Evolutionary conservation across 1,140 invertebrate species (phyloP), one percentile per base, ranked within the genome.

Genomic region (Apocrypta bakeri): DNA sequence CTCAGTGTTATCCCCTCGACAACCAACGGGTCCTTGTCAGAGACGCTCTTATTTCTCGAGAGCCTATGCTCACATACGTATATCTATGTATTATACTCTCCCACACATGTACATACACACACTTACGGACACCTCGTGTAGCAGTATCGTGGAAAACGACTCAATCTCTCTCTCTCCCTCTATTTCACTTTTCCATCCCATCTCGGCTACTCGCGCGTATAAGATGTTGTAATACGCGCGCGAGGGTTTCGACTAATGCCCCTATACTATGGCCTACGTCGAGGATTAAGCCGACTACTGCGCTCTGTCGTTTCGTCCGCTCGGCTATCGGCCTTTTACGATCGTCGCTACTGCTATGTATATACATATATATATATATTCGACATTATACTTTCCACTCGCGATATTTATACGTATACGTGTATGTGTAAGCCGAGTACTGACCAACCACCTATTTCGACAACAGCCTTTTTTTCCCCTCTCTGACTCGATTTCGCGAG

Each of bases 181-280:
- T 37, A 71, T 71, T 71, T 71, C 69, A 71, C 69, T 71, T 71
- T 37, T 71, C 69, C 69, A 71, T 71, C 69, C 69, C 69, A 71
- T 71, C 69, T 71, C 27, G 68, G n/a, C n/a, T 12, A 0, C 27
- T 29, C 63, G 25, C 63, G 1, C 63, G 24, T 24, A 24, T 66
- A 66, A 66, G 63, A 66, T 17, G 25, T 14, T 29, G 63, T 66
- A 66, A 66, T 66, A n/a, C n/a, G n/a, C 25, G 63, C 17, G 63
- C 63, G 63, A 29, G 27, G 63, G 63, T 66, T 66, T 66, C 63
- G 63, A 17, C 63, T 66, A 66, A 66, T 66, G 63, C 63, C 63
- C 25, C 63, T 6, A 17, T 56, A 56, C 48, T 56, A 56, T 56
- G 48, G 48, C 48, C 48, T 56, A 29, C 63, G 63, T 9, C 63